These are phyloP conservation scores for Catajapyx aquilonaris DNA, from an alignment of 1,140 invertebrate genomes.

Conservation along the genomic window DNA sequence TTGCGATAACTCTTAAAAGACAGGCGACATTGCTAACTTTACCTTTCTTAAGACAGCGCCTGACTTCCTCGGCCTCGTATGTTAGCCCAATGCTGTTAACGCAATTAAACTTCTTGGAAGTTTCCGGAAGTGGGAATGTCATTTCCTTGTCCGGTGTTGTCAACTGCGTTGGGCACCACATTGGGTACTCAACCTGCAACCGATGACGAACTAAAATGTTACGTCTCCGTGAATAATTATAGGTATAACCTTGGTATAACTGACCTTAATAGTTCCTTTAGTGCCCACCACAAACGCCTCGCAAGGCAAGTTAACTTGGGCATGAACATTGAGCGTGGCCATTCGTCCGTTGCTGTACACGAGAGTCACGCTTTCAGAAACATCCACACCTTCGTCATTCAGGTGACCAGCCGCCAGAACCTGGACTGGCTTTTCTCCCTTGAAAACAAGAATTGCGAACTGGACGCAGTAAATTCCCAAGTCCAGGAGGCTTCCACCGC, in stretches of 20 bases:
- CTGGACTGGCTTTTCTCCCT: conserved; percentile 26
- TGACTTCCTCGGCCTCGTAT: conserved; percentile 50
- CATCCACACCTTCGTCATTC: conserved; percentile 45
- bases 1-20: too few relatives aligned
- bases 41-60: conserved; percentile 40
- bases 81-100: conserved; percentile 44
- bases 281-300: conserved; percentile 43
- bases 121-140: conserved; percentile 28
- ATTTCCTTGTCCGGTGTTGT: conserved; percentile 19
- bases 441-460: conserved; percentile 44
- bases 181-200: too few relatives aligned
- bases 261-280: conserved; percentile 40
- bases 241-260: neutral
- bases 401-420: conserved; percentile 32
- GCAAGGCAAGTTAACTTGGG: conserved; percentile 30
- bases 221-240: too few relatives aligned
- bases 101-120: conserved; percentile 31
- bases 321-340: conserved; percentile 34
- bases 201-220: too few relatives aligned
- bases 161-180: conserved; percentile 24
- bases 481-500: conserved; percentile 61
- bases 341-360: conserved; percentile 36
- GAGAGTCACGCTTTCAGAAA: conserved; percentile 33
- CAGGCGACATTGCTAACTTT: too few relatives aligned
- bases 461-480: conserved; percentile 66